Base-by-base conservation (phyloP, 92 coral and sea anemone genomes). In the Heliopora coerulea region DNA sequence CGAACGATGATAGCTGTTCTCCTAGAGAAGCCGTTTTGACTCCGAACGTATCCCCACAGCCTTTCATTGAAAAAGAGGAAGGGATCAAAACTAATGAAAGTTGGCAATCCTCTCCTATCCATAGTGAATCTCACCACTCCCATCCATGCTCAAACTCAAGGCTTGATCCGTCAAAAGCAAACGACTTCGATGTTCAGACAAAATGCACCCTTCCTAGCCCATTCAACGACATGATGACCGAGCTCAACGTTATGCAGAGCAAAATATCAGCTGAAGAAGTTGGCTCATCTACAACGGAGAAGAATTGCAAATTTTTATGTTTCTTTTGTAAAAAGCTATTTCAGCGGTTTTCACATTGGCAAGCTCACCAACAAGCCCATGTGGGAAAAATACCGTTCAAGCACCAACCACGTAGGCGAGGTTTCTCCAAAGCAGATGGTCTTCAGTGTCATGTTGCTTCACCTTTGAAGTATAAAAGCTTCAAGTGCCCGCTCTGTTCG, bases 351-450 rank as follows among this genome's bases (percentile, higher is more conserved):
- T 95, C 99, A 0, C 99, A 95, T 58, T 68, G 88, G 76, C 80
- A 68, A 32, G 91, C 97, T 49, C 99, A 95, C 42, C 97, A 95
- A 79, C 82, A 97, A 33, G 91, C 88, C 2, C 99, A 95, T 81
- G 88, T 97, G 30, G 96, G 99, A 0, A 95, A 87, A 56, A 86
- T 86, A 62, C 96, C 99, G 21, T 70, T 70, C 50, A 34, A 46
- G 23, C 49, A 63, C 15, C 5, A 21, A 3, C 31, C 14, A 4
- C 7, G 61, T 56, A 62, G 82, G 13, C 89, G 97, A 20, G 85
- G 91, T 28, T 88, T 91, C 74, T 86, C 91, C 56, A 83, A 91
- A 30, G 99, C 91, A 65, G 99, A 95, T 84, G 99, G 96, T 42
- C 66, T 90, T 73, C 97, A 92, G 68, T 90, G 92, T 65, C 97